Conservation (phyloP, 2,113 vertebrate species). For the Indicator maculatus region DNA sequence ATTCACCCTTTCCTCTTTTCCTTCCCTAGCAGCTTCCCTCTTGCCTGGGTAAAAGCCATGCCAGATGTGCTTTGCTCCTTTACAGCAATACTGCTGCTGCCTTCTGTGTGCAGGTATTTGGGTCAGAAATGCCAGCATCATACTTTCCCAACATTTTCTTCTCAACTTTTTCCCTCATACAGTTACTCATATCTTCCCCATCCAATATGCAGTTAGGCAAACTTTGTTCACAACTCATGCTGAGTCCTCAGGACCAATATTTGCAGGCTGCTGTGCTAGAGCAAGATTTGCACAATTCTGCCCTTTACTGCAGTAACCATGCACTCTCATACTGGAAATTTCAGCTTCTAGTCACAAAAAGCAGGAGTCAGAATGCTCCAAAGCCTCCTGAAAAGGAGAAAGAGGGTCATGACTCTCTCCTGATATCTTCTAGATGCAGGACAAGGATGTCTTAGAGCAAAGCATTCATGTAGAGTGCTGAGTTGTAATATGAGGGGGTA, state of each 20-base stretch:
- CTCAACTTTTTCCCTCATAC: neutral
- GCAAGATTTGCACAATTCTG: neutral
- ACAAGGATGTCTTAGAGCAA: neutral
- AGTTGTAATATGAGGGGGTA: neutral
- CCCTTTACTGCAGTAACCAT: neutral
- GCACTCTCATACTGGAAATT: neutral
- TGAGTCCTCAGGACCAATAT: neutral
- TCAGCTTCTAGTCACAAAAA: neutral
- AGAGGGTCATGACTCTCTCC: neutral
- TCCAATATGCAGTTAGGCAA: neutral
- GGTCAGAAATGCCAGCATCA: neutral
- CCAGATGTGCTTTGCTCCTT: neutral
- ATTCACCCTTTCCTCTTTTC: neutral
- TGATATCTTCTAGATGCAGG: neutral
- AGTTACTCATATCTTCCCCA: neutral
- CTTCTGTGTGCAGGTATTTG: neutral
- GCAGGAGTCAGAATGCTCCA: neutral
- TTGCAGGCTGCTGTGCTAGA: neutral
- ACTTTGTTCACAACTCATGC: neutral
- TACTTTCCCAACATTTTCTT: neutral
- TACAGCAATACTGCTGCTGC: neutral
- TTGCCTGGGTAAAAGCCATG: neutral
- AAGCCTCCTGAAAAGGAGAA: neutral
- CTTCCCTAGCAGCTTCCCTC: neutral
- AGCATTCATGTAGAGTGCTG: neutral